Evolutionary conservation across 2,888 invertebrate genomes (phyloP).

Genomic region (Clanis bilineata): DNA sequence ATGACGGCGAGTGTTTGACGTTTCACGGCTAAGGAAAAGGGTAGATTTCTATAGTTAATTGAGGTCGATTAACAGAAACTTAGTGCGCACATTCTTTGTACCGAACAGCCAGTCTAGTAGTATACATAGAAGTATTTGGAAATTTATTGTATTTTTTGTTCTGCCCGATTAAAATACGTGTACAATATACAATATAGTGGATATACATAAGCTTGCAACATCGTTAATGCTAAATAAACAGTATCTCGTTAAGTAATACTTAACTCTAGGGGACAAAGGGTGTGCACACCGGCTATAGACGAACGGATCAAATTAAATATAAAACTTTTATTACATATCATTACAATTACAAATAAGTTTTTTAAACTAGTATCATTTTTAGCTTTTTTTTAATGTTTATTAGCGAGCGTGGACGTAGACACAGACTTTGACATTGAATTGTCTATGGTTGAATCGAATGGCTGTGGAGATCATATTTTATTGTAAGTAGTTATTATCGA

Average conservation of each 20-base stretch:
- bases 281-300: conserved; percentile 34
- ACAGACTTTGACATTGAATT: conserved; percentile 19
- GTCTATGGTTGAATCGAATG: not conserved
- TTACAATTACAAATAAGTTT: conserved; percentile 64
- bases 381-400: conserved; percentile 49
- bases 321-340: conserved; percentile 59
- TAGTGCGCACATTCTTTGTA: too few relatives aligned
- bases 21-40: too few relatives aligned
- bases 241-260: conserved; percentile 27
- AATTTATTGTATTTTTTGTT: not conserved
- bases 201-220: conserved; percentile 31
- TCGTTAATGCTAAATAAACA: conserved; percentile 26
- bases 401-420: conserved; percentile 44
- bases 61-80: too few relatives aligned
- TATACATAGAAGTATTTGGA: too few relatives aligned
- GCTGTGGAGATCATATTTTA: not conserved
- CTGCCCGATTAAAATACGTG: not conserved
- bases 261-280: conserved; percentile 24
- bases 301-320: conserved; percentile 50
- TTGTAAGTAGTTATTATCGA: conserved; percentile 3
- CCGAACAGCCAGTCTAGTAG: too few relatives aligned
- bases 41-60: too few relatives aligned
- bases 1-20: too few relatives aligned
- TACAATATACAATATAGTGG: conserved; percentile 27
- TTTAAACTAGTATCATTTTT: conserved; percentile 62